These are phyloP conservation scores for Torymus tubicola DNA, from an alignment of 2,888 invertebrate genomes.

Conservation along the genomic window DNA sequence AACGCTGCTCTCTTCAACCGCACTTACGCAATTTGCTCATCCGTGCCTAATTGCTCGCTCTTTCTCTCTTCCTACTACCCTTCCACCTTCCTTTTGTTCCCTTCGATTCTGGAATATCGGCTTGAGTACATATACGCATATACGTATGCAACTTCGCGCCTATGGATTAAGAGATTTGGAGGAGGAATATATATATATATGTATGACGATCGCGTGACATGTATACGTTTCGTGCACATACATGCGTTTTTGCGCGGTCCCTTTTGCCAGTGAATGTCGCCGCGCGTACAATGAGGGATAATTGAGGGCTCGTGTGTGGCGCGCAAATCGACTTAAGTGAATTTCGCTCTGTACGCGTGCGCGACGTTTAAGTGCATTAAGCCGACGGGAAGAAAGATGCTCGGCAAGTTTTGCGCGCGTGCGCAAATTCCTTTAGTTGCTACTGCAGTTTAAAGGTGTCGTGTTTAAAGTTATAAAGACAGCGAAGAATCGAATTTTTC, in stretches of 20 bases:
- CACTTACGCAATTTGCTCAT: constrained; percentile 52
- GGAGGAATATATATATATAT: no score
- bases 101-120: constrained; percentile 7
- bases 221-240: neutral
- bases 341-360: neutral
- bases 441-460: no score
- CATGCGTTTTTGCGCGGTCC: no score
- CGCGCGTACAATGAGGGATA: neutral
- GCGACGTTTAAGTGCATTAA: neutral
- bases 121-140: neutral
- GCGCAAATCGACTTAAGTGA: neutral
- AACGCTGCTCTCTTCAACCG: constrained; percentile 22
- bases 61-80: neutral
- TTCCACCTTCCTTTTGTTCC: neutral
- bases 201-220: neutral
- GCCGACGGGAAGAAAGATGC: no score
- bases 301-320: neutral
- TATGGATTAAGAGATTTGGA: constrained; percentile 6
- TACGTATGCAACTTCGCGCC: neutral
- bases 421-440: no score
- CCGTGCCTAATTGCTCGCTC: constrained; percentile 43
- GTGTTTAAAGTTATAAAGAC: no score
- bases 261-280: neutral
- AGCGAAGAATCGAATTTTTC: no score
- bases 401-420: no score